Percentiles rank a stretch among this genome's conserved stretches.
phyloP scores from a whole-genome alignment of 2,797 vertebrate species.

The Picus viridis region DNA sequence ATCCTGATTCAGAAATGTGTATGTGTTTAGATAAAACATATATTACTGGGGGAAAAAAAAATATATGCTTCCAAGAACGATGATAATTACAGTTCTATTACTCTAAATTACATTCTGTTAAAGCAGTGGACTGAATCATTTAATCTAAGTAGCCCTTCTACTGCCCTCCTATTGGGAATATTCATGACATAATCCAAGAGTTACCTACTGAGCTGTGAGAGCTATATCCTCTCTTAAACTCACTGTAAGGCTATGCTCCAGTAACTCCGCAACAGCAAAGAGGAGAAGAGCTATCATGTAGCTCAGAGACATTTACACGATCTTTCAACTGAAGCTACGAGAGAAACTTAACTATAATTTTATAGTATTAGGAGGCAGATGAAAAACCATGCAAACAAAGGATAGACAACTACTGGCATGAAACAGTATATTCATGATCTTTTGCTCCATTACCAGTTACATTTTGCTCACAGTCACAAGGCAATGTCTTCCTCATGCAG shows the following conservation, averaged over 20 bases:
- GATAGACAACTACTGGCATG: not conserved
- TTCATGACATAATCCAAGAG: constrained; percentile 55
- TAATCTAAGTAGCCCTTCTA: constrained; percentile 43
- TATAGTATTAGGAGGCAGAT: not conserved
- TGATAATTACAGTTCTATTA: not conserved
- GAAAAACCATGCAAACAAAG: not conserved
- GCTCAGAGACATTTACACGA: constrained; percentile 39
- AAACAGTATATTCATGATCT: not conserved
- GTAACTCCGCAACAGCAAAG: not conserved
- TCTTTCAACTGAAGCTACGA: constrained; percentile 35
- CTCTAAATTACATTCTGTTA: constrained; percentile 39
- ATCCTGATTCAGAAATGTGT: not conserved
- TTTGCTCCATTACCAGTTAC: not conserved
- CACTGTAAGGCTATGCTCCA: constrained; percentile 3
- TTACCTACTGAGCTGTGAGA: constrained; percentile 42
- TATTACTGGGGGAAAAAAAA: constrained; percentile 12
- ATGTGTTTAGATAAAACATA: not conserved
- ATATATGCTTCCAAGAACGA: not conserved
- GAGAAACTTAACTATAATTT: not conserved
- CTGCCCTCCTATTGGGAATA: constrained; percentile 36
- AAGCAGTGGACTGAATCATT: constrained; percentile 31
- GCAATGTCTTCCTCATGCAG: not conserved
- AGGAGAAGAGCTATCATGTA: not conserved
- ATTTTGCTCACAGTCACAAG: not conserved
- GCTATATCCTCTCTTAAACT: constrained; percentile 18